phyloP scores from a whole-genome alignment of 1,140 invertebrate genomes.

The Piezodorus guildinii region DNA sequence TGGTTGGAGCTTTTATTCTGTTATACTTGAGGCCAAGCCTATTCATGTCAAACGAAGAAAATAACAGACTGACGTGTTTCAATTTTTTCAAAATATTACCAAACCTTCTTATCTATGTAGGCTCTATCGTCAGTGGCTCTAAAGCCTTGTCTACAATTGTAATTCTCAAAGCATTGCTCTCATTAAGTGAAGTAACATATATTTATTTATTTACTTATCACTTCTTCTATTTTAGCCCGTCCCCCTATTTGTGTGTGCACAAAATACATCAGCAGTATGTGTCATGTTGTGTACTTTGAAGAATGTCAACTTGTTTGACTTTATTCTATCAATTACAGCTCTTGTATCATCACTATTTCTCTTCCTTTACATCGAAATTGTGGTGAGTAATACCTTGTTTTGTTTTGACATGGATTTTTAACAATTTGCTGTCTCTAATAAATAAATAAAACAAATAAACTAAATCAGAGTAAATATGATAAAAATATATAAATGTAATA shows the following conservation, averaged over 20 bases:
- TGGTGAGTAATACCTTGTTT: background rate
- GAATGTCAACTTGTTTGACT: slow-evolving; percentile 7
- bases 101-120: slow-evolving; percentile 33
- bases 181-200: background rate
- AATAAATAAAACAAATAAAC: no score
- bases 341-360: slow-evolving; percentile 6
- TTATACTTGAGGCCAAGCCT: slow-evolving; percentile 32
- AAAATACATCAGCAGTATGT: slow-evolving; percentile 12
- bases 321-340: slow-evolving; percentile 7
- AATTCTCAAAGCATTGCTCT: slow-evolving; percentile 21
- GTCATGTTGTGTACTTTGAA: slow-evolving; percentile 3
- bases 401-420: no score
- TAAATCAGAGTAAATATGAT: no score
- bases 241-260: slow-evolving; percentile 10
- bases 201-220: background rate
- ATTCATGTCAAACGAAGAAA: slow-evolving; percentile 24
- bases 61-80: background rate
- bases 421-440: no score
- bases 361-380: background rate
- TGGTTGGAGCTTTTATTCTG: slow-evolving; percentile 34
- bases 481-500: no score
- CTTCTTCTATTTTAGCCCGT: slow-evolving; percentile 15
- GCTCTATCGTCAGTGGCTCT: slow-evolving; percentile 34
- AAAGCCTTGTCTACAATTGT: slow-evolving; percentile 35
- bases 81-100: slow-evolving; percentile 30